phyloP scores from a whole-genome alignment of 2,797 vertebrate species.

The Bovichtus variegatus region DNA sequence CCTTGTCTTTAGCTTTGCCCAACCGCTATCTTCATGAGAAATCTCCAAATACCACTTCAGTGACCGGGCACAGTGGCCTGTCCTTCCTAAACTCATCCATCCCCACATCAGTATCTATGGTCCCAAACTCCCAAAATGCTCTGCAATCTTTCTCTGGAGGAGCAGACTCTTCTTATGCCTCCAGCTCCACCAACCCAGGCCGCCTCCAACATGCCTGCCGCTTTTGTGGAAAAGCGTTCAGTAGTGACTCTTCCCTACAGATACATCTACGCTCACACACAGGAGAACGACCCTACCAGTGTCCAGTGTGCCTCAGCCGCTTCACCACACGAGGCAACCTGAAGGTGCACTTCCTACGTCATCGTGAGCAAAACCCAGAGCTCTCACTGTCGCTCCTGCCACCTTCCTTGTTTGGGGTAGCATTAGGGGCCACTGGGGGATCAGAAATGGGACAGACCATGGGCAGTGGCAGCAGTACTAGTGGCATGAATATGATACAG shows the following conservation, averaged over 20 bases:
- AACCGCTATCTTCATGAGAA: conserved; percentile 84
- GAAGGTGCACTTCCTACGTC: conserved; percentile 93
- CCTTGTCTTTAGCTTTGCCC: conserved; percentile 81
- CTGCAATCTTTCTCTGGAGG: conserved; percentile 62
- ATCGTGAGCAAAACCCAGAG: conserved; percentile 93
- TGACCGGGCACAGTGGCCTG: conserved; percentile 69
- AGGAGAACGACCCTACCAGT: conserved; percentile 93
- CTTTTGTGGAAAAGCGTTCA: conserved; percentile 93
- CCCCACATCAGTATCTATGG: conserved; percentile 65
- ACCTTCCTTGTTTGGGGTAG: conserved; percentile 88
- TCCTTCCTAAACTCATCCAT: conserved; percentile 77
- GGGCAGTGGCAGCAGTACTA: conserved; percentile 52
- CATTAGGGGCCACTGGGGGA: conserved; percentile 69
- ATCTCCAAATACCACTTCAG: conserved; percentile 77
- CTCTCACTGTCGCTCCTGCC: conserved; percentile 93
- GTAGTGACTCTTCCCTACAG: conserved; percentile 92
- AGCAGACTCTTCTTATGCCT: conserved; percentile 60
- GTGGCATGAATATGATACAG: conserved; percentile 70
- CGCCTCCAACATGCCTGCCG: conserved; percentile 89
- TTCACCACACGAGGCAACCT: conserved; percentile 94
- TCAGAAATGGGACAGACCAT: conserved; percentile 75
- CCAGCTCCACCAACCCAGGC: conserved; percentile 45
- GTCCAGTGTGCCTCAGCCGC: conserved; percentile 93
- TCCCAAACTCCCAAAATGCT: conserved; percentile 72
- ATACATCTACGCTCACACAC: conserved; percentile 95